Percentiles rank a stretch among this genome's conserved stretches.
Conservation (phyloP, 2,888 invertebrate species). For the Tachina fera region DNA sequence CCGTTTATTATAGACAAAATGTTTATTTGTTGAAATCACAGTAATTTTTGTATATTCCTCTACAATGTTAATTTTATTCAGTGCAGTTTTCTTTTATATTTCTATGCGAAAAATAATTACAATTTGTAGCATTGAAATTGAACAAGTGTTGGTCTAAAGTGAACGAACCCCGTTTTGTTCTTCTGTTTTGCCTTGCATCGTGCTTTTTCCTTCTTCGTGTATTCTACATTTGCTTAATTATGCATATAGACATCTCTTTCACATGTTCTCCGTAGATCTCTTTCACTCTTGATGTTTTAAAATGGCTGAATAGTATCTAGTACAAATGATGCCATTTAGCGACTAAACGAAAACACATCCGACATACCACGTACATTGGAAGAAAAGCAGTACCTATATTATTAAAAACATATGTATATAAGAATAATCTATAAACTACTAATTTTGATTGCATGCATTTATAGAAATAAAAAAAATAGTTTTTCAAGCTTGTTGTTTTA, state of each 20-base stretch:
- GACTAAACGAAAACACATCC: background rate
- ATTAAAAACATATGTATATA: no score
- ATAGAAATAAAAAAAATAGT: no score
- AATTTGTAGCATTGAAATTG: constrained; percentile 79
- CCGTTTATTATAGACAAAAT: constrained; percentile 70
- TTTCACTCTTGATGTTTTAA: constrained; percentile 3
- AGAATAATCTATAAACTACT: no score
- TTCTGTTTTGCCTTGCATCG: constrained; percentile 52
- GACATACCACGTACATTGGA: background rate
- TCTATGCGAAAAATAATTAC: constrained; percentile 77
- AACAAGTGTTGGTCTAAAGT: constrained; percentile 81
- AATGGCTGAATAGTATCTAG: constrained; percentile 31
- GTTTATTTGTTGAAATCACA: constrained; percentile 77
- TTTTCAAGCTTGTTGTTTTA: no score
- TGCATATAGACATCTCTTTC: constrained; percentile 7
- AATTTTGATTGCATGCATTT: no score
- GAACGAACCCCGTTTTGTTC: constrained; percentile 73
- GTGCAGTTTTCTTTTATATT: constrained; percentile 75
- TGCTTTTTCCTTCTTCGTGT: constrained; percentile 57
- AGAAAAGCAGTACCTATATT: background rate
- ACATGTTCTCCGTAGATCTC: background rate
- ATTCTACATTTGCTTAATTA: constrained; percentile 40
- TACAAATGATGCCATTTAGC: constrained; percentile 6
- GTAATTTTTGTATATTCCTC: constrained; percentile 73
- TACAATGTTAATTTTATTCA: constrained; percentile 74